Evolutionary conservation across 2,797 vertebrate genomes (phyloP).

Genomic region (Austrolebias charrua): DNA sequence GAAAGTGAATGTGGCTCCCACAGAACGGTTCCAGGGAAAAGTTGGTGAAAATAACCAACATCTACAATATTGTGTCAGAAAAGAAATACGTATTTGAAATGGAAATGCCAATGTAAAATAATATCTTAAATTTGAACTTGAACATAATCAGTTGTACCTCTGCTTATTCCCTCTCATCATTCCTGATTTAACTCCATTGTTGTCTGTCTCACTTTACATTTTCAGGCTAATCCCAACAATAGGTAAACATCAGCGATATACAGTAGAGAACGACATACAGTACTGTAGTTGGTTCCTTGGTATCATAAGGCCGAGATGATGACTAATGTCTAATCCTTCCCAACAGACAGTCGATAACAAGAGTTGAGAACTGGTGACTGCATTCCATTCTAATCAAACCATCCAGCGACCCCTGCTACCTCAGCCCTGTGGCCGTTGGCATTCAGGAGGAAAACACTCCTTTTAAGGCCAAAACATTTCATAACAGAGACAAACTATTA

Average conservation of each 20-base stretch:
- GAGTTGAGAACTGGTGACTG: not conserved
- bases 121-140: too few relatives aligned
- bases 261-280: not conserved
- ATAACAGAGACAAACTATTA: slow-evolving; percentile 16
- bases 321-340: not conserved
- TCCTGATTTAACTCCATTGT: too few relatives aligned
- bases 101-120: not conserved
- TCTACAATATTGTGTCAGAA: not conserved
- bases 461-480: slow-evolving; percentile 13
- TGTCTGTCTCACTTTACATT: too few relatives aligned
- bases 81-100: not conserved
- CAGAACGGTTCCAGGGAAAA: not conserved
- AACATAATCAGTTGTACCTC: too few relatives aligned
- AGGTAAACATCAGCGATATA: too few relatives aligned
- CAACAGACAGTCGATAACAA: not conserved
- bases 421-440: not conserved
- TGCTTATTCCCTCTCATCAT: too few relatives aligned
- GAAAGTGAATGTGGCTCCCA: too few relatives aligned
- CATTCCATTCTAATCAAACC: slow-evolving; percentile 2
- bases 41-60: not conserved
- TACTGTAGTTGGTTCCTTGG: too few relatives aligned
- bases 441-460: not conserved
- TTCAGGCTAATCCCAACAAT: too few relatives aligned
- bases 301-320: not conserved
- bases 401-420: not conserved